Conservation (phyloP, 1,140 invertebrate genomes). For the Bombus confusus region DNA sequence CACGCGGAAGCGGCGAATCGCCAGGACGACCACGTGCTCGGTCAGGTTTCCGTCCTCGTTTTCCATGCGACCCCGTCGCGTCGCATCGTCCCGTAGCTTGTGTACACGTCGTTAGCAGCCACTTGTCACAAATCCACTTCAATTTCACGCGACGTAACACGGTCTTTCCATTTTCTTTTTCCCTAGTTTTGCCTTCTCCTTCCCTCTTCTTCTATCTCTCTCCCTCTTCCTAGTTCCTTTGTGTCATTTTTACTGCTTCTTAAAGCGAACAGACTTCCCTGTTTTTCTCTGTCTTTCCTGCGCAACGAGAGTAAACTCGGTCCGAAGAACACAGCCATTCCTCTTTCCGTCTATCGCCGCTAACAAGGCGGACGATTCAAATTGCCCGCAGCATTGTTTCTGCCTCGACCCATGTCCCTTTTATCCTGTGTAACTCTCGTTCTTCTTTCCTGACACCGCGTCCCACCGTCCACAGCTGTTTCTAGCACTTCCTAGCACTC, state of each 20-base stretch:
- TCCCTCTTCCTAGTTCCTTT: neutral
- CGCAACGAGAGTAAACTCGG: neutral
- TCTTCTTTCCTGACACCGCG: neutral
- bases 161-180: slow-evolving; percentile 2
- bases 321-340: neutral
- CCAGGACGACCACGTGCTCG: neutral
- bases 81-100: slow-evolving; percentile 46
- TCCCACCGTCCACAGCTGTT: neutral
- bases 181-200: neutral
- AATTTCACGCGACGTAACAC: slow-evolving; percentile 57
- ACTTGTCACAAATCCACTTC: slow-evolving; percentile 69
- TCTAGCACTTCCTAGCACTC: slow-evolving; percentile 32
- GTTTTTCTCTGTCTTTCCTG: neutral
- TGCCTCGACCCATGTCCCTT: slow-evolving; percentile 17
- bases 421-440: slow-evolving; percentile 31
- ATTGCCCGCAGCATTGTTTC: slow-evolving; percentile 61
- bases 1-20: slow-evolving; percentile 1
- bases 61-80: slow-evolving; percentile 29
- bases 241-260: slow-evolving; percentile 33
- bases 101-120: slow-evolving; percentile 74
- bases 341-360: slow-evolving; percentile 62
- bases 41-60: slow-evolving; percentile 59
- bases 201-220: neutral
- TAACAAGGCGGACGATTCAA: slow-evolving; percentile 73
- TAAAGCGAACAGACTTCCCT: slow-evolving; percentile 2